A percentile compares a stretch with the other conserved stretches of the same genome.
phyloP scores from a whole-genome alignment of 2,888 invertebrate genomes.

The Ctenicera cuprea region DNA sequence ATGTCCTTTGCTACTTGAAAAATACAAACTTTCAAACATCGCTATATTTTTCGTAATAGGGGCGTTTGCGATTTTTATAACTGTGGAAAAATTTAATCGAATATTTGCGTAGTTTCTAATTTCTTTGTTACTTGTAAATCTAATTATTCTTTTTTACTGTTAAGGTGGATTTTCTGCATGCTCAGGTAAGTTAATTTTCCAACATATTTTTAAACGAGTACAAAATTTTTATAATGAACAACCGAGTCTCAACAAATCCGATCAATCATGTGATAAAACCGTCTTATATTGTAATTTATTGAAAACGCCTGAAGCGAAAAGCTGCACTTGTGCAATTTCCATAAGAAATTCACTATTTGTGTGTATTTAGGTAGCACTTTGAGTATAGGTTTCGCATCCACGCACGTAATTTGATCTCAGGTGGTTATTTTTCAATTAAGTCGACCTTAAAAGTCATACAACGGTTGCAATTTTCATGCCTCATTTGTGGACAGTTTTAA shows the following conservation, averaged over 20 bases:
- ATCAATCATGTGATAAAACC: constrained; percentile 23
- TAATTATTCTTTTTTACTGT: no score
- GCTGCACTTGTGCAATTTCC: constrained; percentile 65
- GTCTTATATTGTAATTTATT: constrained; percentile 61
- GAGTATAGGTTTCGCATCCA: constrained; percentile 55
- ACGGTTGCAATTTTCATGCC: constrained; percentile 34
- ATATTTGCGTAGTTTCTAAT: no score
- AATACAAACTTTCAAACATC: no score
- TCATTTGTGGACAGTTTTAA: constrained; percentile 23
- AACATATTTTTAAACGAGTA: no score
- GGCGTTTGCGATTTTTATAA: no score
- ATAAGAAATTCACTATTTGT: constrained; percentile 65
- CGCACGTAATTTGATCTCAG: constrained; percentile 61
- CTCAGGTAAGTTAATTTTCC: no score
- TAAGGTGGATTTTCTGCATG: no score
- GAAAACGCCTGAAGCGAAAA: constrained; percentile 58
- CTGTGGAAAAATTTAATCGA: no score
- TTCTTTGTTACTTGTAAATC: no score
- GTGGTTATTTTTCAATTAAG: constrained; percentile 65
- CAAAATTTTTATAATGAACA: not conserved
- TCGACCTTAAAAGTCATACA: constrained; percentile 38
- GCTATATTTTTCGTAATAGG: no score
- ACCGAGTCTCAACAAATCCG: not conserved
- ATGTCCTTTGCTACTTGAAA: no score
- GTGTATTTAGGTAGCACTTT: constrained; percentile 62